These are phyloP conservation scores for Scylla paramamosain DNA, from an alignment of 1,140 invertebrate species.

Conservation along the genomic window DNA sequence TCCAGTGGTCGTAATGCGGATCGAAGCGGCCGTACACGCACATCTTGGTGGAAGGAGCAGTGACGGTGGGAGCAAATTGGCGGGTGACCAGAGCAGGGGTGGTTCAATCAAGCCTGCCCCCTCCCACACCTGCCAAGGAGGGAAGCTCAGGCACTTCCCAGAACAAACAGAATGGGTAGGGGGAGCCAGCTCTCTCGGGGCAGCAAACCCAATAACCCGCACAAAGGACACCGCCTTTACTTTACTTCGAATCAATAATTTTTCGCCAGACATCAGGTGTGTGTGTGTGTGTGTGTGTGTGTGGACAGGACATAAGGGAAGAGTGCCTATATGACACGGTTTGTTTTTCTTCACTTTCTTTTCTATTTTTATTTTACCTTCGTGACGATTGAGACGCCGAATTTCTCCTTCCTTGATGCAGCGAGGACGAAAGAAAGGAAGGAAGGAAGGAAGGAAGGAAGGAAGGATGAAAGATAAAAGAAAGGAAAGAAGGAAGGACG, in stretches of 20 bases:
- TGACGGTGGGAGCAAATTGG: neutral
- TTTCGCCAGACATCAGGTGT: neutral
- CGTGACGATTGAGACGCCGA: no score
- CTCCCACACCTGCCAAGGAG: neutral
- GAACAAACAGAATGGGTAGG: neutral
- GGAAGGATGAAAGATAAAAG: no score
- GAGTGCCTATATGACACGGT: no score
- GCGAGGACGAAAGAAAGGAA: no score
- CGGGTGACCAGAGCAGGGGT: neutral
- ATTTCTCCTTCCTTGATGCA: no score
- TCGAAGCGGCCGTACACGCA: neutral
- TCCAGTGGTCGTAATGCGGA: neutral
- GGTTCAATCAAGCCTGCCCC: neutral
- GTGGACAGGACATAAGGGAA: no score
- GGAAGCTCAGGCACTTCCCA: neutral
- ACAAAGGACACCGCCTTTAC: neutral
- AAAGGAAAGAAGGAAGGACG: no score
- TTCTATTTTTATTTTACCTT: no score
- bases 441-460: no score
- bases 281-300: no score
- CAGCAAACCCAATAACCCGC: neutral
- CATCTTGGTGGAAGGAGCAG: neutral
- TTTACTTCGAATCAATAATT: slow-evolving; percentile 15
- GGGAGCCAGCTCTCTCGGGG: neutral
- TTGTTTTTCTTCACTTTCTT: no score